Conservation (phyloP, 2,888 invertebrate genomes). For the Nephrotoma appendiculata region DNA sequence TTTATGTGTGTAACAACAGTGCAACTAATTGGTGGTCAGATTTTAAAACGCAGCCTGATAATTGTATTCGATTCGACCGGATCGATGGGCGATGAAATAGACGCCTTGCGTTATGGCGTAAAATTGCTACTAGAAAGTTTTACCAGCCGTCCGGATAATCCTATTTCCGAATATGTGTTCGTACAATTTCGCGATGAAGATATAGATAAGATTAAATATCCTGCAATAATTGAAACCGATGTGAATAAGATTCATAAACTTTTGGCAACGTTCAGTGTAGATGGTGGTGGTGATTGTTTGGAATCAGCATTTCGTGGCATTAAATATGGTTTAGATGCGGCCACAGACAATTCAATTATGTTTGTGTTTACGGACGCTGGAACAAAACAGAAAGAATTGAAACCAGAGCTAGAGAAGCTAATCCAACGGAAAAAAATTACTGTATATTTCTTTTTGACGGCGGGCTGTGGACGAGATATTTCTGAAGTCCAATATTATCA, state of each 20-base stretch:
- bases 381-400: neutral
- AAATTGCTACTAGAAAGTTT: slow-evolving; percentile 51
- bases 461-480: neutral
- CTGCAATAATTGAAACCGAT: neutral
- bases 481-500: neutral
- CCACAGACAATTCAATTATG: neutral
- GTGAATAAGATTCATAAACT: neutral
- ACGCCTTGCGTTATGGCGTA: slow-evolving; percentile 51
- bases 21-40: neutral
- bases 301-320: neutral
- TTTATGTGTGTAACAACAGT: neutral
- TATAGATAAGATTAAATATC: neutral
- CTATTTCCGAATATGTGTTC: slow-evolving; percentile 56
- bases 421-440: neutral
- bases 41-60: slow-evolving; percentile 37
- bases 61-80: slow-evolving; percentile 67
- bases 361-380: neutral
- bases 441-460: neutral
- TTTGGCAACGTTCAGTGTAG: neutral
- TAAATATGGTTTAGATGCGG: neutral
- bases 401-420: neutral
- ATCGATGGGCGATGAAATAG: slow-evolving; percentile 59
- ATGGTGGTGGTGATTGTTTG: neutral
- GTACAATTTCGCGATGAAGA: slow-evolving; percentile 53
- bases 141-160: slow-evolving; percentile 40